Percentiles rank a stretch among this genome's conserved stretches.
Conservation (phyloP, 2,113 vertebrate species). For the Piliocolobus tephrosceles region DNA sequence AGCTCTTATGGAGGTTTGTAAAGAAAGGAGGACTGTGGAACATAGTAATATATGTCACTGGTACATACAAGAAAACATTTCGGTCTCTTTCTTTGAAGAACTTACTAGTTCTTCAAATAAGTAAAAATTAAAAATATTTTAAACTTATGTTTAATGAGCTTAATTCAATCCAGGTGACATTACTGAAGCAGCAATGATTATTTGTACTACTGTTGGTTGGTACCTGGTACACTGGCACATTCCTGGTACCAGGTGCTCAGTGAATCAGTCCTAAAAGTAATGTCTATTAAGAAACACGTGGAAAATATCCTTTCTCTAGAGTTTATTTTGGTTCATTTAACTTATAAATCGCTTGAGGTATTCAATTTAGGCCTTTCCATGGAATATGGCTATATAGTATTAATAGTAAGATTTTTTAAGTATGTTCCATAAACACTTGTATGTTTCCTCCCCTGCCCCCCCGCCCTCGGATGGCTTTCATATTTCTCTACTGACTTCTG, state of each 20-base stretch:
- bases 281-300: not conserved
- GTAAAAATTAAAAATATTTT: not conserved
- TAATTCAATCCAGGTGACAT: not conserved
- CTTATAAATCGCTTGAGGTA: not conserved
- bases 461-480: not conserved
- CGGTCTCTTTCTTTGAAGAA: not conserved
- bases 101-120: not conserved
- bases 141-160: not conserved
- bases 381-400: not conserved
- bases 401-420: not conserved
- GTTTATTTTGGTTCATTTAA: constrained; percentile 11
- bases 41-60: not conserved
- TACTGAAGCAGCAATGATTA: not conserved
- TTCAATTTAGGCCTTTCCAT: not conserved
- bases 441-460: not conserved
- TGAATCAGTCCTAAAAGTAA: not conserved
- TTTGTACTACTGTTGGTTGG: not conserved
- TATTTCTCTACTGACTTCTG: not conserved
- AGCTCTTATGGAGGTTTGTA: not conserved
- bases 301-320: not conserved
- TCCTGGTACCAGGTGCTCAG: not conserved
- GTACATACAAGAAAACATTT: not conserved
- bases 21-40: not conserved
- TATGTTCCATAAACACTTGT: not conserved
- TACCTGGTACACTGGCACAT: not conserved